phyloP scores from a whole-genome alignment of 2,888 invertebrate species.

The Pemphredon lugubris region DNA sequence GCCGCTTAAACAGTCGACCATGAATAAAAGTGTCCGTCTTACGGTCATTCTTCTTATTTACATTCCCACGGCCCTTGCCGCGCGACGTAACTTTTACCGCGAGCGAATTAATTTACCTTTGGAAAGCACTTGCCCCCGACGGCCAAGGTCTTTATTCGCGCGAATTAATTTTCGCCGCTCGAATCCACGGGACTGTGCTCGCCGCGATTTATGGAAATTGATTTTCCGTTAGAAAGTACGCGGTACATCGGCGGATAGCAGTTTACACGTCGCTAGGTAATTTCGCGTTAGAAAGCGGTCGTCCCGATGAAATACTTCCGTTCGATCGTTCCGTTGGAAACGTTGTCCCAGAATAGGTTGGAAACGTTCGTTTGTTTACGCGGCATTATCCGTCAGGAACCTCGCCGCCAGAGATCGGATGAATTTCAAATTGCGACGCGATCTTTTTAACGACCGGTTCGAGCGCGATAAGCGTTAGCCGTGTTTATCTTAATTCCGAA shows the following conservation, averaged over 20 bases:
- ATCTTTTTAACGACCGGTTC: too few species aligned
- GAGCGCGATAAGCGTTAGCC: too few species aligned
- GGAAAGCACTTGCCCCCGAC: slow-evolving; percentile 11
- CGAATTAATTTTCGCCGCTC: slow-evolving; percentile 19
- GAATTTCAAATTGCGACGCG: too few species aligned
- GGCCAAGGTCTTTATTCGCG: slow-evolving; percentile 1
- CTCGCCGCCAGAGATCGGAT: too few species aligned
- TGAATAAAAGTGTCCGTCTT: slow-evolving; percentile 53
- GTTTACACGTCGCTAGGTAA: too few species aligned
- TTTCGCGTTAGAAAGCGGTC: too few species aligned
- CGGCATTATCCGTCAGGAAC: too few species aligned
- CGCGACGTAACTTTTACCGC: slow-evolving; percentile 26
- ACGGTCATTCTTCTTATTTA: slow-evolving; percentile 53
- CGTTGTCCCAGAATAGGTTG: too few species aligned
- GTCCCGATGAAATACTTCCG: too few species aligned
- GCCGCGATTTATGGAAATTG: slow-evolving; percentile 40
- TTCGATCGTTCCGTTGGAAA: too few species aligned
- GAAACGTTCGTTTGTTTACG: too few species aligned
- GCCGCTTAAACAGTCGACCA: slow-evolving; percentile 61
- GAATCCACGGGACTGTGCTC: not conserved
- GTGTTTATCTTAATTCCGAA: not conserved
- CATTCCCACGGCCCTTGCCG: slow-evolving; percentile 44
- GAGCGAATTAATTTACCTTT: slow-evolving; percentile 47
- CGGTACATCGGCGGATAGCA: too few species aligned
- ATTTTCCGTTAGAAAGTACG: slow-evolving; percentile 28